Evolutionary conservation across 2,888 invertebrate species (phyloP), one percentile per base, ranked within the genome.

Genomic region (Melanostoma mellinum): DNA sequence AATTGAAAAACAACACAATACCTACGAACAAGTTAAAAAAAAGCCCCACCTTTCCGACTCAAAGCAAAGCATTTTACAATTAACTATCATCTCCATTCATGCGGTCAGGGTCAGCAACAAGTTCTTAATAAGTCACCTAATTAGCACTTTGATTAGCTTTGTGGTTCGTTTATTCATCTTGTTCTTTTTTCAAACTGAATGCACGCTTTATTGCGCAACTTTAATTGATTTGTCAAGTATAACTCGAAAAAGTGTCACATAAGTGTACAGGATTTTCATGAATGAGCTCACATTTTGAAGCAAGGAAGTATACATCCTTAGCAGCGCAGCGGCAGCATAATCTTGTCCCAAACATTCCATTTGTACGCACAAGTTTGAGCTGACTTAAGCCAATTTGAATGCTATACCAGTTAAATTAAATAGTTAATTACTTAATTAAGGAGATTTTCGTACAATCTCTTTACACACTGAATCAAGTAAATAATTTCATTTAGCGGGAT

Each of bases 61-160:
- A 32, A 6, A 10, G 3, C 6, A 50, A 75, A 67, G 46, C 52
- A 61, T 36, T 46, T 9, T 3, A 8, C 10, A 35, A 46, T 46
- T 61, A 20, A 32, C 8, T 63, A 33, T 52, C 69, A 71, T 75
- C 74, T 71, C 71, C 38, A 6, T 6, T 74, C 68, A 61, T 52
- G 52, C 67, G 61, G 76, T 76, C 76, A 76, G 42, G 76, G 76
- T 35, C 69, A 76, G 67, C 73, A 79, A 79, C 78, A 79, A 68
- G 61, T 72, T 79, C 48, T 68, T 68, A 50, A 68, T 20, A 8
- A 20, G 40, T 58, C 42, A 68, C 53, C 67, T 75, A 80, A 80
- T 80, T 80, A 60, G 58, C 69, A 65, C 38, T 65, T 35, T 53
- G 67, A 32, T 68, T 58, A 58, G 61, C 40, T 46, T 9, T 32